A percentile compares a stretch with the other conserved stretches of the same genome.
phyloP scores from a whole-genome alignment of 2,113 vertebrate genomes.

The Lampris incognitus region DNA sequence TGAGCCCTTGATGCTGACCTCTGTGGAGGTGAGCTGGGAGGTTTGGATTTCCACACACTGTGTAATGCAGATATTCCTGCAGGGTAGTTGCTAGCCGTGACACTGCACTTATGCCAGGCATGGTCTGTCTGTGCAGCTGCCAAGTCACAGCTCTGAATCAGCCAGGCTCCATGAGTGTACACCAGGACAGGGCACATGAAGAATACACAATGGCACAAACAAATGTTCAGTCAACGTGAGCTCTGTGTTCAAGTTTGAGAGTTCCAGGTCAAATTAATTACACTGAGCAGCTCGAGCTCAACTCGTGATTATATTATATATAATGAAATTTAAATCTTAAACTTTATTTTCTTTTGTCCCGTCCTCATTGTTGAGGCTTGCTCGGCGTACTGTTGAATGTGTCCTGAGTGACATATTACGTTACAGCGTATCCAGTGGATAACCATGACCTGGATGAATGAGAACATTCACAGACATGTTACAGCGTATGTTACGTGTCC shows the following conservation, averaged over 20 bases:
- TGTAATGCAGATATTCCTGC: conserved; percentile 42
- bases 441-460: too few relatives aligned
- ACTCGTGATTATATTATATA: too few relatives aligned
- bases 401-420: too few relatives aligned
- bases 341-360: too few relatives aligned
- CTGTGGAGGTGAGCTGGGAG: conserved; percentile 7
- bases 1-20: background rate
- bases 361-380: too few relatives aligned
- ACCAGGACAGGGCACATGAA: conserved; percentile 4
- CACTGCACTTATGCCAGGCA: conserved; percentile 65
- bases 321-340: too few relatives aligned
- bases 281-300: too few relatives aligned
- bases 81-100: conserved; percentile 62
- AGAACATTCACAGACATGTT: too few relatives aligned
- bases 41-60: conserved; percentile 45
- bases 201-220: conserved; percentile 12
- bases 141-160: conserved; percentile 48
- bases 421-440: too few relatives aligned
- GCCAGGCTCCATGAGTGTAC: conserved; percentile 18
- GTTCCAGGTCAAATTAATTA: too few relatives aligned
- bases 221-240: background rate
- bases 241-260: too few relatives aligned
- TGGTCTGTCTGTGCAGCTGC: conserved; percentile 83
- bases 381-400: background rate
- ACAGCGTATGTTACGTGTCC: too few relatives aligned